Evolutionary conservation across 2,797 vertebrate species (phyloP), one percentile per base, ranked within the genome.

Genomic region (Miichthys miiuy): DNA sequence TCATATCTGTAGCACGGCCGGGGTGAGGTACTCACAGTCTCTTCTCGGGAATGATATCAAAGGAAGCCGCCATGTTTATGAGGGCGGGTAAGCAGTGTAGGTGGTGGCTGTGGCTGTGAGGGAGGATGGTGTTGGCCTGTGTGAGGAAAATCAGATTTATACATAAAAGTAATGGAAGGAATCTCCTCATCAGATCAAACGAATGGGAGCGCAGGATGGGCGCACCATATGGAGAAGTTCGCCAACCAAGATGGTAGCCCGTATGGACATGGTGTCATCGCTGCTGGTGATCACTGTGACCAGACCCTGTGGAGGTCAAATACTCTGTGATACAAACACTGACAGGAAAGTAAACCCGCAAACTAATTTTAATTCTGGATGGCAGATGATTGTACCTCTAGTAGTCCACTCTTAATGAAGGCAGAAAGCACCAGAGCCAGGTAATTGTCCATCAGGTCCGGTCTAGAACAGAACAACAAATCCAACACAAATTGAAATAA

Each of bases 381-480:
- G 25, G 38, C 51, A 23, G 62, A 72, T 27, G 9, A 3, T 46
- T 51, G 88, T 93, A 97, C 97, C 94, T 97, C 96, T 79, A 97
- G 89, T 70, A 97, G 94, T 80, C 96, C 96, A 89, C 96, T 96
- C 74, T 94, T 96, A 91, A 97, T 97, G 88, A 97, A 97, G 51
- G 96, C 95, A 52, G 96, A 97, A 8, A 97, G 95, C 75, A 97
- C 92, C 80, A 97, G 88, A 55, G 97, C 96, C 87, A 97, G 95
- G 60, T 98, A 98, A 92, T 97, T 97, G 92, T 98, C 97, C 95
- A 98, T 97, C 75, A 98, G 94, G 87, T 98, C 96, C 85, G 97
- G 96, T 71, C 97, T 98, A 74, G 41, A 48, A 71, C 9, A 73
- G 4, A 57, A 42, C 86, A 25, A 83, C 13, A 23, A 68, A 47